Evolutionary conservation across 2,888 invertebrate genomes (phyloP).

Genomic region (Proisotoma minuta): DNA sequence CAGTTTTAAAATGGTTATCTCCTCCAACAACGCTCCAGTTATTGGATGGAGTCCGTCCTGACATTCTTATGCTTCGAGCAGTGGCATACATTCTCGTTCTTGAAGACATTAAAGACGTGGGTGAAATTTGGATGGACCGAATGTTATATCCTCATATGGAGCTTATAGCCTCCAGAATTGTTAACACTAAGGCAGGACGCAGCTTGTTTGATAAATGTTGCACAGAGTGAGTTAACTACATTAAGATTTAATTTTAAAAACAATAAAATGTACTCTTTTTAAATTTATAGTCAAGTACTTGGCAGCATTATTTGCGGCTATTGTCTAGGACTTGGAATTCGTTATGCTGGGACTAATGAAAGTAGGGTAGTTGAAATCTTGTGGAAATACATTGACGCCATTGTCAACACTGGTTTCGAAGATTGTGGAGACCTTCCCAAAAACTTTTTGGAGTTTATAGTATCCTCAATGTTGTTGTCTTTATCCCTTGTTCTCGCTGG

Average conservation of each 20-base stretch:
- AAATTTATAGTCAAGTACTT: constrained; percentile 75
- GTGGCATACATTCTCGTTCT: constrained; percentile 45
- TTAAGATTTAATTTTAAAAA: not conserved
- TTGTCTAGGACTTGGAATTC: constrained; percentile 85
- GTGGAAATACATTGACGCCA: constrained; percentile 66
- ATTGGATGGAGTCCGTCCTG: constrained; percentile 46
- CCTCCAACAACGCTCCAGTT: constrained; percentile 44
- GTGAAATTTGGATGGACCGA: constrained; percentile 35
- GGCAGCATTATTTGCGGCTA: constrained; percentile 94
- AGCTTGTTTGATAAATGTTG: constrained; percentile 27
- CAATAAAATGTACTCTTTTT: too few species aligned
- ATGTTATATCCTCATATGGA: constrained; percentile 20
- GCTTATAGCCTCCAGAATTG: constrained; percentile 37
- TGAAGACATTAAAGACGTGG: constrained; percentile 31
- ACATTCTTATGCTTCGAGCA: constrained; percentile 43
- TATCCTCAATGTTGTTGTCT: constrained; percentile 40
- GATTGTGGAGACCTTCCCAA: constrained; percentile 45
- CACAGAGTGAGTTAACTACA: constrained; percentile 9
- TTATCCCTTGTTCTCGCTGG: constrained; percentile 78
- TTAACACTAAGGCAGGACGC: constrained; percentile 41
- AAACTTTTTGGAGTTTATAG: constrained; percentile 42
- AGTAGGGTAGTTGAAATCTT: constrained; percentile 72
- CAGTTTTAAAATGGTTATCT: constrained; percentile 45
- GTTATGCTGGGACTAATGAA: constrained; percentile 88
- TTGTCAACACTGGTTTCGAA: constrained; percentile 50